Percentiles rank a stretch among this genome's conserved stretches.
phyloP scores from a whole-genome alignment of 1,140 invertebrate species.

The Drosophila arawakana region DNA sequence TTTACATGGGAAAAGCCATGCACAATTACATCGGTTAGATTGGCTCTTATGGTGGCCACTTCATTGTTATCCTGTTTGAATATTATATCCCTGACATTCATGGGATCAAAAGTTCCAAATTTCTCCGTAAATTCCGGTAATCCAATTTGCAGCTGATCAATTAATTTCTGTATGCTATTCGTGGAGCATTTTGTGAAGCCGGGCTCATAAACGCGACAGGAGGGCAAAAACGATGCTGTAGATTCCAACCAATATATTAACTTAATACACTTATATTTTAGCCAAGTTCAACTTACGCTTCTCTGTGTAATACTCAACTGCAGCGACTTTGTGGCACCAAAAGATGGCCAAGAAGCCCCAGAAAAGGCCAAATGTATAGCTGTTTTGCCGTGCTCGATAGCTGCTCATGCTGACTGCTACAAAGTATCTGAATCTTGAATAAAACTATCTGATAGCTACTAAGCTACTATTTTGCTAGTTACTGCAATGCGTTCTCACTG shows the following conservation, averaged over 20 bases:
- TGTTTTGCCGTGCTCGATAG: conserved; percentile 20
- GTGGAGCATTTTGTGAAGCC: conserved; percentile 88
- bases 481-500: conserved; percentile 10
- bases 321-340: conserved; percentile 37
- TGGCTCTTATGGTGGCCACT: conserved; percentile 88
- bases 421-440: conserved; percentile 24
- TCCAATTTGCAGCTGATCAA: conserved; percentile 86
- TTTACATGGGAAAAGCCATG: conserved; percentile 87
- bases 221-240: conserved; percentile 87
- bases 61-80: conserved; percentile 85
- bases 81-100: conserved; percentile 61
- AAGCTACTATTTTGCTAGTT: conserved; percentile 12
- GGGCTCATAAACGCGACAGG: conserved; percentile 87
- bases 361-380: conserved; percentile 20
- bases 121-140: conserved; percentile 64
- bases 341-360: conserved; percentile 49
- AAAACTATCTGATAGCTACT: conserved; percentile 11
- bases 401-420: conserved; percentile 45
- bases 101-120: conserved; percentile 73
- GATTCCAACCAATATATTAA: conserved; percentile 13
- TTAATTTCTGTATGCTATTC: conserved; percentile 87
- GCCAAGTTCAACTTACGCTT: conserved; percentile 59
- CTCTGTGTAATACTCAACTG: conserved; percentile 63
- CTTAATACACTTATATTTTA: not conserved
- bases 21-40: conserved; percentile 87